Percentiles rank a stretch among this genome's conserved stretches.
These are phyloP conservation scores for Platynereis dumerilii DNA, from an alignment of 2,888 invertebrate species.

Conservation along the genomic window DNA sequence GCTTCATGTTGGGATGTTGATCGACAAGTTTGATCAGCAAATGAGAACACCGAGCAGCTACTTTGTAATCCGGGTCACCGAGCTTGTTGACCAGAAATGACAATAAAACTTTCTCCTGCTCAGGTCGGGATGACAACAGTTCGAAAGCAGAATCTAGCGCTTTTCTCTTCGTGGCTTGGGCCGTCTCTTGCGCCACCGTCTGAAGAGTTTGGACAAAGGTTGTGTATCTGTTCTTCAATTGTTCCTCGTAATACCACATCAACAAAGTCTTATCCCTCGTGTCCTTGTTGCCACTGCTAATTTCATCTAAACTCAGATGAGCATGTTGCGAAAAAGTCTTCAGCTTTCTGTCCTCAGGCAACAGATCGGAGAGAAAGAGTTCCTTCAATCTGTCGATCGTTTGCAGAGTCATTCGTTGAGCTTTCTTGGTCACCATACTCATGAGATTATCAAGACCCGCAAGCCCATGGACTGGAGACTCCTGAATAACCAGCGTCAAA, in stretches of 20 bases:
- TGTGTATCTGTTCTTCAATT: slow-evolving; percentile 78
- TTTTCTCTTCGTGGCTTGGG: slow-evolving; percentile 82
- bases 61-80: slow-evolving; percentile 88
- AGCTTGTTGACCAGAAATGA: slow-evolving; percentile 89
- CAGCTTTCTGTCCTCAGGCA: slow-evolving; percentile 61
- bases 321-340: slow-evolving; percentile 62
- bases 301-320: slow-evolving; percentile 52
- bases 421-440: slow-evolving; percentile 80
- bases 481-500: slow-evolving; percentile 78
- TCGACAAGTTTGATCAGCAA: slow-evolving; percentile 82
- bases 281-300: slow-evolving; percentile 69
- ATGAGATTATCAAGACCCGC: slow-evolving; percentile 75
- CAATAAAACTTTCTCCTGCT: slow-evolving; percentile 85
- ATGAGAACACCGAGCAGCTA: slow-evolving; percentile 87
- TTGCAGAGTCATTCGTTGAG: slow-evolving; percentile 69
- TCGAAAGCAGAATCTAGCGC: slow-evolving; percentile 69
- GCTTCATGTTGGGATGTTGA: slow-evolving; percentile 91
- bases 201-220: slow-evolving; percentile 72
- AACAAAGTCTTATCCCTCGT: slow-evolving; percentile 57
- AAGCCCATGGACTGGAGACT: slow-evolving; percentile 84
- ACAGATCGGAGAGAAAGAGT: slow-evolving; percentile 73
- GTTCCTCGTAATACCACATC: slow-evolving; percentile 87
- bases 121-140: slow-evolving; percentile 78
- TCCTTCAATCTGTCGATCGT: slow-evolving; percentile 75
- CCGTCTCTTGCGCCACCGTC: slow-evolving; percentile 76